A percentile compares a stretch with the other conserved stretches of the same genome.
Conservation (phyloP, 2,888 invertebrate species). For the Busseola fusca region DNA sequence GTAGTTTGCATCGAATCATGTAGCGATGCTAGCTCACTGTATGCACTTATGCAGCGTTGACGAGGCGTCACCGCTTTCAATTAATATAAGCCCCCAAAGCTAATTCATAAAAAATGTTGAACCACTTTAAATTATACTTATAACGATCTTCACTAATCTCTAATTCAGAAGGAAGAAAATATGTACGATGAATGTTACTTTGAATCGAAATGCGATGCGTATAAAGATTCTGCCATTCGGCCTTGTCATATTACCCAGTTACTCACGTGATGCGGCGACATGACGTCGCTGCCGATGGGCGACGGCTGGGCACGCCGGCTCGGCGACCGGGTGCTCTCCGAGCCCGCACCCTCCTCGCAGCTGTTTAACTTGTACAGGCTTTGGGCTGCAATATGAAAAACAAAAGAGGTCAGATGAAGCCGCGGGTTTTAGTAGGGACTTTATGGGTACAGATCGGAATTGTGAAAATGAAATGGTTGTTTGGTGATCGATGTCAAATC, state of each 20-base stretch:
- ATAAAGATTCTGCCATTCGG: constrained; percentile 31
- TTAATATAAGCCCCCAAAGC: no score
- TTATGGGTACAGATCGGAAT: constrained; percentile 29
- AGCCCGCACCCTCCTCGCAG: constrained; percentile 78
- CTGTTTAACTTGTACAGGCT: constrained; percentile 87
- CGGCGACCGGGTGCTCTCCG: constrained; percentile 84
- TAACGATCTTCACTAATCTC: neutral
- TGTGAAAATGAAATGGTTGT: neutral
- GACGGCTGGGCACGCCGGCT: constrained; percentile 80
- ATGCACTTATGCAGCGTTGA: neutral
- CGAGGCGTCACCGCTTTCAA: neutral
- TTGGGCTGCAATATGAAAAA: constrained; percentile 78
- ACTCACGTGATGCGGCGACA: constrained; percentile 85
- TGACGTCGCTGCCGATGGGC: constrained; percentile 83
- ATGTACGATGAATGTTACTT: neutral
- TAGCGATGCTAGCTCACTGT: neutral
- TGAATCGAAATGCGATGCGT: neutral
- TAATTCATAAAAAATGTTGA: neutral
- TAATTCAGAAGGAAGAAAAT: neutral
- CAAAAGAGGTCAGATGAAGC: constrained; percentile 8
- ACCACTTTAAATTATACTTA: neutral
- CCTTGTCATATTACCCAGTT: constrained; percentile 23
- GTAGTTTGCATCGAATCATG: neutral
- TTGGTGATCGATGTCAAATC: neutral
- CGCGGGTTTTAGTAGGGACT: constrained; percentile 1